phyloP scores from a whole-genome alignment of 2,113 vertebrate genomes.

The Candoia aspera region DNA sequence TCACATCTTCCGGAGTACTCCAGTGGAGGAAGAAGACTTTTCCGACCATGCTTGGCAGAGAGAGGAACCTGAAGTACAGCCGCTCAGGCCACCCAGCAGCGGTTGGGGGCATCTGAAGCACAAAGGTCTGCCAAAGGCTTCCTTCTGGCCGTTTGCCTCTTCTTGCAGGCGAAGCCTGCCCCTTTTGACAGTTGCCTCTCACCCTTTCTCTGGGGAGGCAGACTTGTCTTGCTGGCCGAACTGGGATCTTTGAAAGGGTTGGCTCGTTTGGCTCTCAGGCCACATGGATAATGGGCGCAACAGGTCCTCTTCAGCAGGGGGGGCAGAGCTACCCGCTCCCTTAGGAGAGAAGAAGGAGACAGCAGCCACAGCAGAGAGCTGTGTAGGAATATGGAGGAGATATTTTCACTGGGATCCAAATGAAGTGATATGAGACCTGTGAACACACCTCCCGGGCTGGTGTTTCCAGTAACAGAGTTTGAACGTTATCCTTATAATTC shows the following conservation, averaged over 20 bases:
- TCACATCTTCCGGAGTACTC: background rate
- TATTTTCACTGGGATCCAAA: background rate
- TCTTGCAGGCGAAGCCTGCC: no score
- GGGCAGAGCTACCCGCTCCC: background rate
- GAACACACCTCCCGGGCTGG: background rate
- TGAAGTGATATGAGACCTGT: background rate
- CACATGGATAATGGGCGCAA: background rate
- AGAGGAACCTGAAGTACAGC: background rate
- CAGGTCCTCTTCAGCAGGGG: background rate
- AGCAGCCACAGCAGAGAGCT: background rate
- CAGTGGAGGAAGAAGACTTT: background rate
- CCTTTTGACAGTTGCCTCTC: background rate
- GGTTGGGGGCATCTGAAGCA: no score
- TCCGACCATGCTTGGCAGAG: background rate
- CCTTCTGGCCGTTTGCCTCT: background rate
- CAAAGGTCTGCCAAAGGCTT: background rate
- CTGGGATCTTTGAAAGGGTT: no score
- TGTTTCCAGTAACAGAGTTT: background rate
- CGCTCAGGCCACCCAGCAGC: background rate
- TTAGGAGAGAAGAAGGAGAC: background rate
- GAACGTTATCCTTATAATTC: background rate
- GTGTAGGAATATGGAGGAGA: background rate
- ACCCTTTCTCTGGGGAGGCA: no score
- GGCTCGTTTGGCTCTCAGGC: background rate
- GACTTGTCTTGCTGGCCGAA: no score